These are phyloP conservation scores for Pilophorus perplexus DNA, from an alignment of 2,888 invertebrate species.

Conservation along the genomic window DNA sequence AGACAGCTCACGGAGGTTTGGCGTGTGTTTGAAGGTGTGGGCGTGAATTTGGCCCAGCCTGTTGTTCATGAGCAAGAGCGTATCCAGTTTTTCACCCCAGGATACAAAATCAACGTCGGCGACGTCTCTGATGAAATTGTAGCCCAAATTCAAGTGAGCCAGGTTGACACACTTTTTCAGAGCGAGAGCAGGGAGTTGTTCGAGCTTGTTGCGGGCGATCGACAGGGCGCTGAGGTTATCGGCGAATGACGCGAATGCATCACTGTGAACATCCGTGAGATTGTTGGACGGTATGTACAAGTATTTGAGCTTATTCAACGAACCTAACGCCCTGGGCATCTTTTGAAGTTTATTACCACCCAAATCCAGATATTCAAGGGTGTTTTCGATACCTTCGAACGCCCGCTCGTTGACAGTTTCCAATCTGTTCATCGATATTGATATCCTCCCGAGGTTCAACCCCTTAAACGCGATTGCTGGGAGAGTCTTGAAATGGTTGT, in stretches of 20 bases:
- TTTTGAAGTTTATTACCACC: slow-evolving; percentile 73
- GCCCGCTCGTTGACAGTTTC: slow-evolving; percentile 67
- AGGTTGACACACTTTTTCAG: slow-evolving; percentile 71
- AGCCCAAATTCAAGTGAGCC: slow-evolving; percentile 81
- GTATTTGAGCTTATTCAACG: slow-evolving; percentile 69
- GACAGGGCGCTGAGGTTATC: slow-evolving; percentile 72
- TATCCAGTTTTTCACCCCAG: slow-evolving; percentile 77
- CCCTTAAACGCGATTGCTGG: slow-evolving; percentile 52
- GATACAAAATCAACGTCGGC: slow-evolving; percentile 67
- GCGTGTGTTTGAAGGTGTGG: slow-evolving; percentile 69
- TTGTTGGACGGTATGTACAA: slow-evolving; percentile 80
- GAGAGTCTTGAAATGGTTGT: slow-evolving; percentile 53
- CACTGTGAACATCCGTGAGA: slow-evolving; percentile 61
- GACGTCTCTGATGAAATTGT: slow-evolving; percentile 74
- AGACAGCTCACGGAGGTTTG: slow-evolving; percentile 80
- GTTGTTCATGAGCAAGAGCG: slow-evolving; percentile 79
- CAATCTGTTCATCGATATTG: slow-evolving; percentile 75
- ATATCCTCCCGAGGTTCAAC: slow-evolving; percentile 70
- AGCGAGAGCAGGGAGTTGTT: slow-evolving; percentile 66
- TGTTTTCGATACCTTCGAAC: slow-evolving; percentile 69
- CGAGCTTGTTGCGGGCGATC: slow-evolving; percentile 76
- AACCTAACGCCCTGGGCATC: slow-evolving; percentile 69
- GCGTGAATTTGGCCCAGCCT: slow-evolving; percentile 68
- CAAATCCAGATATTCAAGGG: slow-evolving; percentile 78
- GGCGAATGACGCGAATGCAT: slow-evolving; percentile 61